Evolutionary conservation across 2,113 vertebrate species (phyloP).

Genomic region (Macrotis lagotis): DNA sequence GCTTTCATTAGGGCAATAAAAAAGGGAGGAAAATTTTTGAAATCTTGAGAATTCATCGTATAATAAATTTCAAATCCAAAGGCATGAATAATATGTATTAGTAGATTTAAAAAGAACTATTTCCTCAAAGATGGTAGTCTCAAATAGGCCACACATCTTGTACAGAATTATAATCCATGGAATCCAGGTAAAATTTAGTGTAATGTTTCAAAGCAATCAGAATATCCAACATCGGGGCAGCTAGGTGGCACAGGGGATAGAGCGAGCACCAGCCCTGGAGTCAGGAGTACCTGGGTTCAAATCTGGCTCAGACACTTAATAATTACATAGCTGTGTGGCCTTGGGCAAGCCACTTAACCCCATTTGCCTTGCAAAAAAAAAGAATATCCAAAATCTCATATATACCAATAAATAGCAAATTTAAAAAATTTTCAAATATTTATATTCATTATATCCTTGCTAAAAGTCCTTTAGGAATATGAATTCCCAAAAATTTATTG

Average conservation of each 20-base stretch:
- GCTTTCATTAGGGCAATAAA: conserved; percentile 3
- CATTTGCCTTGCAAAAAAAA: too few relatives aligned
- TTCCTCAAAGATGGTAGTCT: not conserved
- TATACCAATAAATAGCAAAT: conserved; percentile 25
- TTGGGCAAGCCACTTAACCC: too few relatives aligned
- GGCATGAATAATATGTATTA: not conserved
- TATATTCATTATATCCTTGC: conserved; percentile 53
- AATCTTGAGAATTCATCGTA: not conserved
- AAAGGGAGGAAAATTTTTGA: conserved; percentile 35
- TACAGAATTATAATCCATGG: not conserved
- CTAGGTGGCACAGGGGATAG: too few relatives aligned
- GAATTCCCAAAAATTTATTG: conserved; percentile 39
- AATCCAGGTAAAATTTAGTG: conserved; percentile 36
- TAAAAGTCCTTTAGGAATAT: conserved; percentile 50
- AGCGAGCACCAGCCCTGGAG: too few relatives aligned
- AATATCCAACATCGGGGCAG: too few relatives aligned
- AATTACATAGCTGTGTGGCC: too few relatives aligned
- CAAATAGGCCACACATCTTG: not conserved
- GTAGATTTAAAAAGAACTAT: not conserved
- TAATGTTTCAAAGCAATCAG: conserved; percentile 33
- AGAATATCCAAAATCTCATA: too few relatives aligned
- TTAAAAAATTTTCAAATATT: conserved; percentile 53
- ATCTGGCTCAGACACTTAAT: too few relatives aligned
- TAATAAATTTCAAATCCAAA: not conserved
- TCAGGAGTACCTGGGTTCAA: too few relatives aligned